Evolutionary conservation across 2,888 invertebrate genomes (phyloP).

Genomic region (Muscina levida): DNA sequence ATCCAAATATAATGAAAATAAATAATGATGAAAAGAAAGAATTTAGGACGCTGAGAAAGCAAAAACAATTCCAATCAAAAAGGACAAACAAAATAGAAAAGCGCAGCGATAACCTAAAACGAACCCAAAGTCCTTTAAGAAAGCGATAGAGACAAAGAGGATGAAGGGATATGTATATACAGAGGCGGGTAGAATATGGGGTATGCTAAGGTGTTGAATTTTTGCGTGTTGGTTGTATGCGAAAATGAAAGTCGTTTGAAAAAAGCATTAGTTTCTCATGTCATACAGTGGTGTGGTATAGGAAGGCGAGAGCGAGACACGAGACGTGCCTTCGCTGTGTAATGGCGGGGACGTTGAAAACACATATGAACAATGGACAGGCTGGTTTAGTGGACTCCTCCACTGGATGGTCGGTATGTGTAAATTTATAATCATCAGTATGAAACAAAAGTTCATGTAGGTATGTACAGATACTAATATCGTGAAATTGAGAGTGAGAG

Average conservation of each 20-base stretch:
- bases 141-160: not conserved
- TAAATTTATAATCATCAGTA: too few relatives aligned
- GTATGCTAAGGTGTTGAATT: slow-evolving; percentile 9
- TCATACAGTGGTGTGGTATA: not conserved
- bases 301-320: too few relatives aligned
- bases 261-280: not conserved
- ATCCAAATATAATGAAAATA: slow-evolving; percentile 26
- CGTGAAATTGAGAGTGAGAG: slow-evolving; percentile 10
- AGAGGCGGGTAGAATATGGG: slow-evolving; percentile 3
- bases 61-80: slow-evolving; percentile 26
- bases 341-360: too few relatives aligned
- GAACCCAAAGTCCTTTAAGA: not conserved
- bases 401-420: too few relatives aligned
- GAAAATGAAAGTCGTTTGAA: slow-evolving; percentile 19
- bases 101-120: slow-evolving; percentile 28
- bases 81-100: slow-evolving; percentile 30
- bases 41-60: not conserved
- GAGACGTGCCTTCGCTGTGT: too few relatives aligned
- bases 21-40: slow-evolving; percentile 6
- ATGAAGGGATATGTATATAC: not conserved
- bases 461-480: not conserved
- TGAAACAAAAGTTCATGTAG: not conserved
- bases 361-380: too few relatives aligned
- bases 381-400: too few relatives aligned
- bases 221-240: slow-evolving; percentile 9